Base-by-base conservation (phyloP, 2,797 vertebrate species). In the Smutsia temminckii region DNA sequence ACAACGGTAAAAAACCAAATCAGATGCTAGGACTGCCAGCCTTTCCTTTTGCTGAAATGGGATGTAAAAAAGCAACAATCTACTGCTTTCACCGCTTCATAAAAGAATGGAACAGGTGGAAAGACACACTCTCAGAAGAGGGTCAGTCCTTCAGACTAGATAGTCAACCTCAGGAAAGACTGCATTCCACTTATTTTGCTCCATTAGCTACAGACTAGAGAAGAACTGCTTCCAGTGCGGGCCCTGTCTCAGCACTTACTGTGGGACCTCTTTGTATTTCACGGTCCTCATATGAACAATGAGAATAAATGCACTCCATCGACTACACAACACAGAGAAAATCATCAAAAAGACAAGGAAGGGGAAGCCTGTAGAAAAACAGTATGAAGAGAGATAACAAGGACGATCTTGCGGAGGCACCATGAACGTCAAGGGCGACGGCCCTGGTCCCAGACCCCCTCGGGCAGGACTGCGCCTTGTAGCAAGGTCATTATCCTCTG, bases 41-140 rank as follows among this genome's bases (percentile, higher is more conserved):
- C 32, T 96, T 93, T 57, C 34, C 17, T 69, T 59, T 88, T 42
- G 34, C 32, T 57, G 59, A 74, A 89, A 94, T 18, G n/a, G 5
- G 3, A 78, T 11, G 27, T 34, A 34, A 89, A 69, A 10, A 46
- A 16, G 4, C 57, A 89, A 27, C n/a, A 53, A 11, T 23, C 0
- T 23, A n/a, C 10, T 32, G 27, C 49, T 55, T 27, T 64, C 23
- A n/a, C n/a, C 8, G 16, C 78, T 95, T 85, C 8, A 66, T 78
- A 49, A 91, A 92, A 85, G 46, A 90, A 2, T 40, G 83, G 53
- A 46, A 49, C 13, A 27, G 71, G 1, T 46, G 89, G n/a, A 75
- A 83, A 23, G 21, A 55, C 0, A 2, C 1, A 8, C 27, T 75
- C 37, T 72, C 23, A 18, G n/a, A 71, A 37, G 11, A 40, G 87